A percentile compares a stretch with the other conserved stretches of the same genome.
phyloP scores from a whole-genome alignment of 2,888 invertebrate genomes.

The Ctenicera cuprea region DNA sequence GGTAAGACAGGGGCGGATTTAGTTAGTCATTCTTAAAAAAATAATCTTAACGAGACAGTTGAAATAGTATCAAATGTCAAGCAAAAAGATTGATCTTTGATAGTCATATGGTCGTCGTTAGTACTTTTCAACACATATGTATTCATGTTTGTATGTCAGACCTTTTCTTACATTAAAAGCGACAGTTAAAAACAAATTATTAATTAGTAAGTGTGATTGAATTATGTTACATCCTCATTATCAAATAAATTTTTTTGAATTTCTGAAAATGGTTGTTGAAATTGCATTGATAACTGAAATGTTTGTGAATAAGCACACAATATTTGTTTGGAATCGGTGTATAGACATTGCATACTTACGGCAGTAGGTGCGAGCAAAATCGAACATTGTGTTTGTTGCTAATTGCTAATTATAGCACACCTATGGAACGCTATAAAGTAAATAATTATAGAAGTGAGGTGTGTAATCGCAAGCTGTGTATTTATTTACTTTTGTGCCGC shows the following conservation, averaged over 20 bases:
- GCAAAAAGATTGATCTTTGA: neutral
- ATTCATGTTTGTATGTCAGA: no score
- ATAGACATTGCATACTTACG: no score
- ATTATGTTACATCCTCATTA: no score
- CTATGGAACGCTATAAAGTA: neutral
- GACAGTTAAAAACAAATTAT: no score
- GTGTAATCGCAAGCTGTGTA: neutral
- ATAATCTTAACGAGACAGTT: neutral
- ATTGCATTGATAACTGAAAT: no score
- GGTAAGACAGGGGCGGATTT: conserved; percentile 3
- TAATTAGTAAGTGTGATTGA: no score
- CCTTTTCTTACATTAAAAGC: no score
- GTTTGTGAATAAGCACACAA: no score
- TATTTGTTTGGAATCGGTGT: no score
- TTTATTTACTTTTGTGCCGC: conserved; percentile 3
- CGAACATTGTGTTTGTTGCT: neutral
- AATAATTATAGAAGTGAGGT: neutral
- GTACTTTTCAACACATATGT: no score
- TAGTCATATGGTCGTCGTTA: neutral
- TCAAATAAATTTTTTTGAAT: no score
- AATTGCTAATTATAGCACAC: neutral
- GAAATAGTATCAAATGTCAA: neutral
- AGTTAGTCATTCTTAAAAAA: neutral
- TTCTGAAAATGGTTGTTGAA: no score
- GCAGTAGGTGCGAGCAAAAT: neutral